A percentile compares a stretch with the other conserved stretches of the same genome.
Evolutionary conservation across 2,888 invertebrate species (phyloP).

Genomic region (Epistrophe eligans): DNA sequence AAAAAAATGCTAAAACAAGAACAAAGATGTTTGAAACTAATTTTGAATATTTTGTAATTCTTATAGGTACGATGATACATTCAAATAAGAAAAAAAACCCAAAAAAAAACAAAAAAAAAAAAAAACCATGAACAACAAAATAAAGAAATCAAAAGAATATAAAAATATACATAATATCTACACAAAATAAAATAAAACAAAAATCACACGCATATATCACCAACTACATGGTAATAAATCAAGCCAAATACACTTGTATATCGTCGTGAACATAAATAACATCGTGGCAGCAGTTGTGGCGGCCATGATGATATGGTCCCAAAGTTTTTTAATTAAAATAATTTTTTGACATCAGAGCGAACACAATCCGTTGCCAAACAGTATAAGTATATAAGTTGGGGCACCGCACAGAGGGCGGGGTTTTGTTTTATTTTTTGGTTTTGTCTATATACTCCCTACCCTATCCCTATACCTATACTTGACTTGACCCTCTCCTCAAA

Average conservation of each 20-base stretch:
- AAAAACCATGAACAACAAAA: slow-evolving; percentile 74
- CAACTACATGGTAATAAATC: slow-evolving; percentile 74
- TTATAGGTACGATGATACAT: slow-evolving; percentile 32
- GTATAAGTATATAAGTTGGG: neutral
- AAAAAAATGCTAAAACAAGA: neutral
- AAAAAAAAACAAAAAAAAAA: slow-evolving; percentile 33
- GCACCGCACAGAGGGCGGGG: slow-evolving; percentile 64
- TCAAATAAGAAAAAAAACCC: neutral
- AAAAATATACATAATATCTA: slow-evolving; percentile 76
- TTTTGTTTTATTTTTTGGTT: slow-evolving; percentile 17
- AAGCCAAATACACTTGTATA: slow-evolving; percentile 76
- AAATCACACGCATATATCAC: slow-evolving; percentile 78
- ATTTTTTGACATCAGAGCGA: slow-evolving; percentile 64
- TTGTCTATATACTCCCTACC: slow-evolving; percentile 1
- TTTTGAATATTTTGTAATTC: slow-evolving; percentile 75
- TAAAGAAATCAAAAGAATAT: slow-evolving; percentile 79
- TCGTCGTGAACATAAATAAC: slow-evolving; percentile 76
- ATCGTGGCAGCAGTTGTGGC: slow-evolving; percentile 66
- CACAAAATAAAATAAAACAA: slow-evolving; percentile 70
- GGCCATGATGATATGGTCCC: slow-evolving; percentile 75
- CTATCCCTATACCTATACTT: neutral
- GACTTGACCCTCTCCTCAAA: slow-evolving; percentile 14
- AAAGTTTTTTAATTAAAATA: slow-evolving; percentile 76
- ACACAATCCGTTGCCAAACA: slow-evolving; percentile 35
- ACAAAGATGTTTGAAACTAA: slow-evolving; percentile 55